Percentiles rank a stretch among this genome's conserved stretches.
These are phyloP conservation scores for Coturnix japonica DNA, from an alignment of 2,113 vertebrate species.

Conservation along the genomic window DNA sequence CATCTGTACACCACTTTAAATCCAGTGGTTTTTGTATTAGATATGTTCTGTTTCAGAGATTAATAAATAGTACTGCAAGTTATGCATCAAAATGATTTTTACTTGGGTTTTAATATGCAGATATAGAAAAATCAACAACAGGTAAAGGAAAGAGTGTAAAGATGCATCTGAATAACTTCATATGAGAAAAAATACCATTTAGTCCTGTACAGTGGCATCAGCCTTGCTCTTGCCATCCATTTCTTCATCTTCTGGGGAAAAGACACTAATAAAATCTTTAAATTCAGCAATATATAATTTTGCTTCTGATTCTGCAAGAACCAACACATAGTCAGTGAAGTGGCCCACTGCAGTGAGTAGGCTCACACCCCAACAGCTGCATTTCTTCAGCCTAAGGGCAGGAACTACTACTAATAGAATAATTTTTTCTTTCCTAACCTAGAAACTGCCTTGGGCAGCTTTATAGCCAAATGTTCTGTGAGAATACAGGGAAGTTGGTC, in stretches of 20 bases:
- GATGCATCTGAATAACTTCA: neutral
- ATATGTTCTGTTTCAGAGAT: neutral
- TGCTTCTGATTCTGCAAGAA: neutral
- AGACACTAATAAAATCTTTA: neutral
- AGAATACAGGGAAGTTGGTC: neutral
- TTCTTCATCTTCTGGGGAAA: neutral
- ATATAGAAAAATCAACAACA: neutral
- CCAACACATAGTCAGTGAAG: neutral
- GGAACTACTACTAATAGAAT: neutral
- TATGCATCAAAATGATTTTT: neutral
- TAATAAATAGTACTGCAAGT: neutral
- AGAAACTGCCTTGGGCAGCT: neutral
- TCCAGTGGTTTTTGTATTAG: neutral
- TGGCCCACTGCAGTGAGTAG: neutral
- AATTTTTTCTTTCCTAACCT: neutral
- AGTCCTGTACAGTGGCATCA: neutral
- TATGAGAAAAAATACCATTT: neutral
- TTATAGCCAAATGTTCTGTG: neutral
- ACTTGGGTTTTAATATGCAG: neutral
- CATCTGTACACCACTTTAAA: neutral
- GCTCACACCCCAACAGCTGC: neutral
- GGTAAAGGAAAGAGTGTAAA: neutral
- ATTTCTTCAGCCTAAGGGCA: neutral
- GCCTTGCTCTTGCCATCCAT: neutral
- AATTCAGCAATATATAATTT: neutral